Percentiles rank a stretch among this genome's conserved stretches.
These are phyloP conservation scores for Tribolium freemani DNA, from an alignment of 2,888 invertebrate genomes.

Conservation along the genomic window DNA sequence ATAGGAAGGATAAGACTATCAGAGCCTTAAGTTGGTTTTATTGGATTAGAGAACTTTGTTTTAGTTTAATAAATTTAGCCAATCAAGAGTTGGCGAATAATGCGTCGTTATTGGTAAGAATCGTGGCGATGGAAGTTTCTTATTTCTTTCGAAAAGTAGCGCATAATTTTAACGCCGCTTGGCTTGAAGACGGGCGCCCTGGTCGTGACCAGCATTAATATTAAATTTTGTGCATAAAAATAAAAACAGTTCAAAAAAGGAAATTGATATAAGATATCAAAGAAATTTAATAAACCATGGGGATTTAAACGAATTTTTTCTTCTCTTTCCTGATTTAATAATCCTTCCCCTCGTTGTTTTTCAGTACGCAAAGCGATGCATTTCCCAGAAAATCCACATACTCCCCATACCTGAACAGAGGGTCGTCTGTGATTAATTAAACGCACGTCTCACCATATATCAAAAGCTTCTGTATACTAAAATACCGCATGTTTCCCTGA, in stretches of 20 bases:
- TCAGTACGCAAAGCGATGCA: background rate
- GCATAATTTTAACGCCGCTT: conserved; percentile 43
- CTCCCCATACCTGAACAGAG: background rate
- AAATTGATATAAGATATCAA: conserved; percentile 37
- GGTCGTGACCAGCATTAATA: conserved; percentile 47
- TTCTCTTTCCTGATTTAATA: background rate
- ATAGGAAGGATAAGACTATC: conserved; percentile 30
- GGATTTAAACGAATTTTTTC: conserved; percentile 25
- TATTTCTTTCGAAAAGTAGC: conserved; percentile 39
- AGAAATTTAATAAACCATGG: conserved; percentile 29
- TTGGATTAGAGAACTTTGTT: conserved; percentile 35
- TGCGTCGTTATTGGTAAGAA: conserved; percentile 23
- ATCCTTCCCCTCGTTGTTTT: background rate
- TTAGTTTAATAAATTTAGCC: conserved; percentile 29
- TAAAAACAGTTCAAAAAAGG: conserved; percentile 39
- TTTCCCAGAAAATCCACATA: conserved; percentile 13
- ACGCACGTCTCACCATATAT: conserved; percentile 44
- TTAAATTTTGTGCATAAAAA: conserved; percentile 45
- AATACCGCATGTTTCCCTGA: conserved; percentile 49
- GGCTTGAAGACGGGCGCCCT: conserved; percentile 39
- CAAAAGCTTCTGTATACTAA: conserved; percentile 41
- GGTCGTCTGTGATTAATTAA: conserved; percentile 42
- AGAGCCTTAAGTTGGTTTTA: conserved; percentile 27
- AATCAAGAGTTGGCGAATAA: conserved; percentile 16
- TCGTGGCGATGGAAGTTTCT: conserved; percentile 29